Evolutionary conservation across 2,113 vertebrate genomes (phyloP).

Genomic region (Himantopus leucocephalus): DNA sequence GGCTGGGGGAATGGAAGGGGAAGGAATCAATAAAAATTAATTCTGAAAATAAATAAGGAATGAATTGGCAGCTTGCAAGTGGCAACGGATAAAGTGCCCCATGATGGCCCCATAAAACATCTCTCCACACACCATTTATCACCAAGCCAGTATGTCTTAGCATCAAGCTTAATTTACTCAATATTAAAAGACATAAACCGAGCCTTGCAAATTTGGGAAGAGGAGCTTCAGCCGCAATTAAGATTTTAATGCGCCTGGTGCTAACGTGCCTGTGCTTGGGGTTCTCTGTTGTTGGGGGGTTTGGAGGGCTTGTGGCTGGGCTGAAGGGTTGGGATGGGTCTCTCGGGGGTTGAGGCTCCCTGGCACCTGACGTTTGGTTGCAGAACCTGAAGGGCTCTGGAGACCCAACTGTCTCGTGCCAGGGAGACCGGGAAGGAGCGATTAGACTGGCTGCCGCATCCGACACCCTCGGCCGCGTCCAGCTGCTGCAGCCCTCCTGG

Average conservation of each 20-base stretch:
- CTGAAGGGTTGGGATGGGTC: neutral
- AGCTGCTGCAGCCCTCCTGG: neutral
- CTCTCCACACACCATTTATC: constrained; percentile 7
- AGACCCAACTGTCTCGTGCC: neutral
- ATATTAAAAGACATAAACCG: neutral
- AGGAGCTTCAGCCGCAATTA: neutral
- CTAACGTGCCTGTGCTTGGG: neutral
- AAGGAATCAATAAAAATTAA: constrained; percentile 42
- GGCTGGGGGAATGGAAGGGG: neutral
- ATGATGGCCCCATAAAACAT: neutral
- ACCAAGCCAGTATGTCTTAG: neutral
- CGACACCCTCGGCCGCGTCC: neutral
- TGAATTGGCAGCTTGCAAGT: neutral
- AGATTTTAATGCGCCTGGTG: neutral
- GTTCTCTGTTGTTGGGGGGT: accelerated
- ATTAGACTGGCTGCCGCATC: accelerated
- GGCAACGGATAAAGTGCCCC: neutral
- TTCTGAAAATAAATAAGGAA: constrained; percentile 37
- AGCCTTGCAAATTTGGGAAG: neutral
- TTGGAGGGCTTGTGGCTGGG: neutral
- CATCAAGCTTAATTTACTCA: constrained; percentile 12
- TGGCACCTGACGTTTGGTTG: neutral
- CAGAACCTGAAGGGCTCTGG: neutral
- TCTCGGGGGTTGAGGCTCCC: neutral
- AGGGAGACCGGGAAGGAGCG: neutral